A percentile compares a stretch with the other conserved stretches of the same genome.
Evolutionary conservation across 2,888 invertebrate species (phyloP).

Genomic region (Candidula unifasciata): DNA sequence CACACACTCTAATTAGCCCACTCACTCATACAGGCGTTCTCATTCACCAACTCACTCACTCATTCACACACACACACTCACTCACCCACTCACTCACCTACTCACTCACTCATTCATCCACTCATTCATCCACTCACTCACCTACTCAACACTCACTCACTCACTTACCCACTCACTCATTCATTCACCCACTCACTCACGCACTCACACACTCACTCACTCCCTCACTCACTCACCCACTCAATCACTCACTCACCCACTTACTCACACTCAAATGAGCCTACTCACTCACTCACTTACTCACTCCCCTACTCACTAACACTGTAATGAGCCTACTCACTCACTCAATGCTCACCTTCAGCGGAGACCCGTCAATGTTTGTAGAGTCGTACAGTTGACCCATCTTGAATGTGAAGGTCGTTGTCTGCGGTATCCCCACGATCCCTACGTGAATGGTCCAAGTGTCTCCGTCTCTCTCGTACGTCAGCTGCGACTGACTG

Average conservation of each 20-base stretch:
- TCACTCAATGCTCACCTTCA: constrained; percentile 57
- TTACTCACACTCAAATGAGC: too few relatives aligned
- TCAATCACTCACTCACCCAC: neutral
- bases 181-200: neutral
- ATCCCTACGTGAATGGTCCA: constrained; percentile 65
- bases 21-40: too few relatives aligned
- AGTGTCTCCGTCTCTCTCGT: constrained; percentile 60
- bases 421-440: constrained; percentile 58
- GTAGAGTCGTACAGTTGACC: constrained; percentile 64
- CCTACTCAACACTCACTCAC: too few relatives aligned
- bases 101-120: neutral
- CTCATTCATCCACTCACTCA: neutral
- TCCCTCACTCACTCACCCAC: neutral
- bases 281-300: neutral
- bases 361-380: constrained; percentile 65
- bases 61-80: neutral
- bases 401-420: constrained; percentile 64
- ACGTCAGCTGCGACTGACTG: constrained; percentile 60
- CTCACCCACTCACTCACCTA: neutral
- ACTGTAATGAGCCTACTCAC: too few relatives aligned
- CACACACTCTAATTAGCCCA: neutral
- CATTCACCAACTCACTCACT: neutral
- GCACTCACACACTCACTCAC: neutral
- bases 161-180: neutral
- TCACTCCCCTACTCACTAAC: neutral